These are phyloP conservation scores for Brevimyrus niger DNA, from an alignment of 2,113 vertebrate species.

Conservation along the genomic window DNA sequence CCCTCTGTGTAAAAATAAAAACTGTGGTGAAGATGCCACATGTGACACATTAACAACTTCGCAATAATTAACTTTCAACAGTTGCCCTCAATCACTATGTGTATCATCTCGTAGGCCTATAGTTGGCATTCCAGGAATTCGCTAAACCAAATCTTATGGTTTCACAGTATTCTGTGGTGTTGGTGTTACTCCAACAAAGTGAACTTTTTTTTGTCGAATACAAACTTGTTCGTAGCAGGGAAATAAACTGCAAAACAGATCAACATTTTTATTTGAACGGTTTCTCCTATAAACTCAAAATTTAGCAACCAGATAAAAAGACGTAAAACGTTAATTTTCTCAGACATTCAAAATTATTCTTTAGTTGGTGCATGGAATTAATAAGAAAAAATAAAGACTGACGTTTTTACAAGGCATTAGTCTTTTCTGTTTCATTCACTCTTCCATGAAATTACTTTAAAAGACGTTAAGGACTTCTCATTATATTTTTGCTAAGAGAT, in stretches of 20 bases:
- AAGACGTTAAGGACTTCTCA: background rate
- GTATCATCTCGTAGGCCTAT: background rate
- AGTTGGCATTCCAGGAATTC: background rate
- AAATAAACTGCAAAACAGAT: background rate
- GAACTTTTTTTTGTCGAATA: background rate
- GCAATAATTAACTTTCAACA: background rate
- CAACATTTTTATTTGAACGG: background rate
- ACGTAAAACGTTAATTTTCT: background rate
- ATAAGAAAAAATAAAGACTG: background rate
- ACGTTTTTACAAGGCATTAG: background rate
- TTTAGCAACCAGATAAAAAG: background rate
- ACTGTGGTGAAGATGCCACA: background rate
- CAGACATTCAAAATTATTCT: background rate
- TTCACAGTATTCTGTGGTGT: background rate
- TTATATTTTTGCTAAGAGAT: background rate
- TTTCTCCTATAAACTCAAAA: background rate
- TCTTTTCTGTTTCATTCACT: background rate
- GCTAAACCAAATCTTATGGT: background rate
- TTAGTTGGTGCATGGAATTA: background rate
- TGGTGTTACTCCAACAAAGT: background rate
- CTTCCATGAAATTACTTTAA: constrained; percentile 2
- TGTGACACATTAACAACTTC: background rate
- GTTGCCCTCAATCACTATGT: background rate
- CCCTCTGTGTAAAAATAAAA: background rate
- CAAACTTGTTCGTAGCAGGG: background rate